A percentile compares a stretch with the other conserved stretches of the same genome.
These are phyloP conservation scores for Crotalus horridus DNA, from an alignment of 2,113 vertebrate species.

Conservation along the genomic window DNA sequence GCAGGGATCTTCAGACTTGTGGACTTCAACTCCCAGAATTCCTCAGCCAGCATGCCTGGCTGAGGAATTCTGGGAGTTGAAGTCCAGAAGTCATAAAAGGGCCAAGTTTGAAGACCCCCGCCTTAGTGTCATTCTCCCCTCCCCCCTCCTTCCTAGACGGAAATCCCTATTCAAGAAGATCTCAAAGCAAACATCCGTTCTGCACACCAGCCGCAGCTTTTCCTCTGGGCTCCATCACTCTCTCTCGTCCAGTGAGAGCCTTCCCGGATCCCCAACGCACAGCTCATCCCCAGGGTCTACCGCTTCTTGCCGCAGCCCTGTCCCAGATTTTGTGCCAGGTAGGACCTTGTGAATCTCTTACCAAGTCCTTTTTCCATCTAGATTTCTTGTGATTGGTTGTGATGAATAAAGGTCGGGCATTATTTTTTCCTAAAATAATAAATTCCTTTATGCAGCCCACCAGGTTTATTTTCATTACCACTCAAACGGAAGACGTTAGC, in stretches of 20 bases:
- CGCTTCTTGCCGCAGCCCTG: constrained; percentile 84
- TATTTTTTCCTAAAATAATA: background rate
- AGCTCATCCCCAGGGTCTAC: constrained; percentile 88
- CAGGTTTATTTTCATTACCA: background rate
- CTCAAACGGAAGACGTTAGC: background rate
- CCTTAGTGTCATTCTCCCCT: background rate
- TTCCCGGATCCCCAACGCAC: constrained; percentile 94
- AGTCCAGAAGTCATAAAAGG: too few species aligned
- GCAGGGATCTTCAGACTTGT: too few species aligned
- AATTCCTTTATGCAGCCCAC: background rate
- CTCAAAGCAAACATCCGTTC: constrained; percentile 85
- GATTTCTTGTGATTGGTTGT: background rate
- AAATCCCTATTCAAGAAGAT: constrained; percentile 90
- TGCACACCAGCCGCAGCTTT: constrained; percentile 93
- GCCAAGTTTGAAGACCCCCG: too few species aligned
- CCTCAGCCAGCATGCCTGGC: too few species aligned
- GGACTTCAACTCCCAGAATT: too few species aligned
- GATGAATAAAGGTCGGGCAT: background rate
- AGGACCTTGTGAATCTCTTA: background rate
- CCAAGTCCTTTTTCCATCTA: background rate
- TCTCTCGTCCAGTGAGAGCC: constrained; percentile 92
- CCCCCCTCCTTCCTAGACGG: constrained; percentile 63
- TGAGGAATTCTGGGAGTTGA: too few species aligned
- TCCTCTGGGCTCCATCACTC: constrained; percentile 94
- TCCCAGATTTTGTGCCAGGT: constrained; percentile 82